These are phyloP conservation scores for Seriola quinqueradiata DNA, from an alignment of 2,113 vertebrate genomes.

Conservation along the genomic window DNA sequence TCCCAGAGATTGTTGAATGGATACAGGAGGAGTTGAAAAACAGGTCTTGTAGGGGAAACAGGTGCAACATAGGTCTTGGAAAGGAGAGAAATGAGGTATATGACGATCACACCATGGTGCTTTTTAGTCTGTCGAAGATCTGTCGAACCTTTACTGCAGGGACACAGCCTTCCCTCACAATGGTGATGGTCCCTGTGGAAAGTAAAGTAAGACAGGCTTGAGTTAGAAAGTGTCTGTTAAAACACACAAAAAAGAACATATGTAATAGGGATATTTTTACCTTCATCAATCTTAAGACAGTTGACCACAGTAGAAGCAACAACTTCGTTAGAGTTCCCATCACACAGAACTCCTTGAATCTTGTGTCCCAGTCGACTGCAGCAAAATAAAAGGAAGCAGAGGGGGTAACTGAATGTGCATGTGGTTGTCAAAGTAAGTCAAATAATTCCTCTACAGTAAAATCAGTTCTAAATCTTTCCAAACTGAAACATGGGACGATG, in stretches of 20 bases:
- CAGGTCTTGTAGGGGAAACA: background rate
- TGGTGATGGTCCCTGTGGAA: constrained; percentile 84
- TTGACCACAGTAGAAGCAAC: constrained; percentile 91
- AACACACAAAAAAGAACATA: background rate
- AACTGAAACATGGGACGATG: background rate
- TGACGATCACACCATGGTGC: constrained; percentile 69
- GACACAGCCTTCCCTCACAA: constrained; percentile 91
- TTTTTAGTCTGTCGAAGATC: constrained; percentile 89
- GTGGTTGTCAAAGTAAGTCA: background rate
- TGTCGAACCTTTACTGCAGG: constrained; percentile 87
- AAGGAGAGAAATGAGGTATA: background rate
- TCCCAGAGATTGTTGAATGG: background rate
- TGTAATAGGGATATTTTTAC: constrained; percentile 62
- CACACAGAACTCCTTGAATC: constrained; percentile 91
- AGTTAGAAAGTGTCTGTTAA: background rate
- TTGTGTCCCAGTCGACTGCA: constrained; percentile 89
- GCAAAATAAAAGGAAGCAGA: constrained; percentile 1
- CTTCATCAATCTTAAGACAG: constrained; percentile 90
- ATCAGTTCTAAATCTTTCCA: background rate
- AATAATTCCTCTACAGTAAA: background rate
- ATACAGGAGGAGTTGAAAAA: background rate
- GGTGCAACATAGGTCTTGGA: background rate
- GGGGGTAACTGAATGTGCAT: background rate
- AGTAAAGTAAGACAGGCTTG: constrained; percentile 8
- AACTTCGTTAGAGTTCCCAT: constrained; percentile 90